Base-by-base conservation (phyloP, 2,888 invertebrate species). In the Dascillus cervinus region DNA sequence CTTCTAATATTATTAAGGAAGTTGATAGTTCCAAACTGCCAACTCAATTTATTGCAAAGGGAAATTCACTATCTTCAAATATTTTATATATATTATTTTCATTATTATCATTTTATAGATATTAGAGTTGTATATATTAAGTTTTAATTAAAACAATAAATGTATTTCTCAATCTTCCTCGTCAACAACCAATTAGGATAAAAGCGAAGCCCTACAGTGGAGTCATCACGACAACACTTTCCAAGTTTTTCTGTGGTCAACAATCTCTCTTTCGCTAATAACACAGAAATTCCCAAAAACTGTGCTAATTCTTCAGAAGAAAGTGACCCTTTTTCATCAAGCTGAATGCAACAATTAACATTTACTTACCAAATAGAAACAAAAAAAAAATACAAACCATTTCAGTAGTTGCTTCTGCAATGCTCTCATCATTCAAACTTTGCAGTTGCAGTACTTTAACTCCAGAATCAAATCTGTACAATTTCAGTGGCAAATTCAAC, bases 201-300 rank as follows among this genome's bases (percentile, higher is more conserved):
- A 67, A 97, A 98, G 35, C 86, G 73, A 21, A 98, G 68, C 4
- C 96, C 96, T 68, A 96, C 92, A 33, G 95, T 84, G 0, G 90
- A 85, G 60, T 97, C 96, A 66, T 98, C 98, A 33, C 97, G 73
- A 58, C 96, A 97, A 2, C 90, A 78, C 52, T 79, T 72, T 0
- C 94, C 96, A 47, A 76, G 70, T 39, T 81, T 79, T 65, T 98
- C 98, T 1, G 94, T 81, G 3, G 86, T 80, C 35, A 86, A 69
- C 15, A 98, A 71, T 30, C 90, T 77, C 65, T 97, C 95, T 46
- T 86, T 86, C 1, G 96, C 91, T 35, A 97, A 67, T 20, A 95
- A 71, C 21, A 96, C 75, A 8, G 96, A 89, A 22, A 96, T 80
- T 26, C 88, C 86, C 24, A 83, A 71, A 6, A 76, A 66, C 57